These are phyloP conservation scores for Aulostomus chinensis DNA, from an alignment of 2,797 vertebrate species.

Conservation along the genomic window DNA sequence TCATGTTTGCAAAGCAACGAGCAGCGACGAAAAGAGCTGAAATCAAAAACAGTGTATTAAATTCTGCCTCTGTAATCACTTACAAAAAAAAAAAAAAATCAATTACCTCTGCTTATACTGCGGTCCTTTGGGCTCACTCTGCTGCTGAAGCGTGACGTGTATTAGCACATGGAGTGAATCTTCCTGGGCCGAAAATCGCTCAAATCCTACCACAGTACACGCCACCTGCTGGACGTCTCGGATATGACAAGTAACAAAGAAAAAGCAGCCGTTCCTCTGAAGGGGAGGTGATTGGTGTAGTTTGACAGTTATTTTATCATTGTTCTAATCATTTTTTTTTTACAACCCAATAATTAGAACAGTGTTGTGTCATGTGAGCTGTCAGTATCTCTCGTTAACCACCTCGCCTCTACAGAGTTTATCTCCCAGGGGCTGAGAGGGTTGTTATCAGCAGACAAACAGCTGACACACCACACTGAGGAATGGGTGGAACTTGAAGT, in stretches of 20 bases:
- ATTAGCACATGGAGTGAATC: slow-evolving; percentile 31
- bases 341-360: slow-evolving; percentile 5
- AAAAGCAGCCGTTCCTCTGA: slow-evolving; percentile 1
- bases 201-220: slow-evolving; percentile 15
- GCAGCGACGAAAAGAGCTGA: slow-evolving; percentile 48
- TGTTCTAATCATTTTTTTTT: background rate
- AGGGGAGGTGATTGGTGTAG: background rate
- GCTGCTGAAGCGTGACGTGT: slow-evolving; percentile 47
- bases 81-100: slow-evolving; percentile 53
- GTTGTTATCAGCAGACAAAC: slow-evolving; percentile 55
- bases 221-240: slow-evolving; percentile 57
- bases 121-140: slow-evolving; percentile 40
- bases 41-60: slow-evolving; percentile 65
- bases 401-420: slow-evolving; percentile 33
- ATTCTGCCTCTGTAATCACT: slow-evolving; percentile 69
- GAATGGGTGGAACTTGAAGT: slow-evolving; percentile 36
- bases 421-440: slow-evolving; percentile 36
- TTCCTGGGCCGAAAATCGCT: slow-evolving; percentile 21
- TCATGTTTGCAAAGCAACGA: slow-evolving; percentile 65
- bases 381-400: slow-evolving; percentile 16
- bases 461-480: slow-evolving; percentile 35
- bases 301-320: slow-evolving; percentile 2
- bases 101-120: slow-evolving; percentile 50
- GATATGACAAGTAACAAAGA: slow-evolving; percentile 14
- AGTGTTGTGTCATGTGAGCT: slow-evolving; percentile 9